These are phyloP conservation scores for Dicaeum eximium DNA, from an alignment of 2,113 vertebrate species.

Conservation along the genomic window DNA sequence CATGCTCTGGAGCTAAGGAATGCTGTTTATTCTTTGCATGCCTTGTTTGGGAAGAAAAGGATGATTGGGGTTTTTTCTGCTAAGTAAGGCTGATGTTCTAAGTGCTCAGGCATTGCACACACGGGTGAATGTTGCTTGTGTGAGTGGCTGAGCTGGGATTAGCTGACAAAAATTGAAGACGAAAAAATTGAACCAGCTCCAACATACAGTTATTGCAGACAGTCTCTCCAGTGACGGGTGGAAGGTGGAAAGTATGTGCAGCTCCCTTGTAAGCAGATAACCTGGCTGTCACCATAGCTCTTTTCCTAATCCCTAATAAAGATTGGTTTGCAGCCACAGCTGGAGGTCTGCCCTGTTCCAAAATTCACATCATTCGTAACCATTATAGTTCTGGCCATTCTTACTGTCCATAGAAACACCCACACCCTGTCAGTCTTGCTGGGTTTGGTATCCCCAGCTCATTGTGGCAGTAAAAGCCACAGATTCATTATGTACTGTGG, in stretches of 20 bases:
- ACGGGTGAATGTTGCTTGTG: neutral
- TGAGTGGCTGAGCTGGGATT: neutral
- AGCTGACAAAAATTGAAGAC: neutral
- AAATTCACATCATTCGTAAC: neutral
- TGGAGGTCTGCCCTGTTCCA: neutral
- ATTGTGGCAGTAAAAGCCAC: neutral
- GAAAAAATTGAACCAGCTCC: neutral
- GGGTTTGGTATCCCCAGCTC: neutral
- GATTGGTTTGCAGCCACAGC: neutral
- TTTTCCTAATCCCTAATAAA: neutral
- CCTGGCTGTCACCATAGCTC: neutral
- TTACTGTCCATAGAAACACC: neutral
- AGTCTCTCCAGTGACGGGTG: neutral
- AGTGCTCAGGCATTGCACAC: neutral
- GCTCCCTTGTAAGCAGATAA: slow-evolving; percentile 1
- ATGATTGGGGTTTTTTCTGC: neutral
- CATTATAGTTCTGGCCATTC: neutral
- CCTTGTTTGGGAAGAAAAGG: slow-evolving; percentile 8
- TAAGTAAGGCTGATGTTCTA: neutral
- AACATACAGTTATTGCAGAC: neutral
- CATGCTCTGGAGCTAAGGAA: neutral
- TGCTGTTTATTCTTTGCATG: slow-evolving; percentile 1
- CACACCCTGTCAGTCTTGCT: accelerated
- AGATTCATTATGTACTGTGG: neutral
- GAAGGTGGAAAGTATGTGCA: neutral